A percentile compares a stretch with the other conserved stretches of the same genome.
Evolutionary conservation across 2,113 vertebrate genomes (phyloP).

Genomic region (Calonectris borealis): DNA sequence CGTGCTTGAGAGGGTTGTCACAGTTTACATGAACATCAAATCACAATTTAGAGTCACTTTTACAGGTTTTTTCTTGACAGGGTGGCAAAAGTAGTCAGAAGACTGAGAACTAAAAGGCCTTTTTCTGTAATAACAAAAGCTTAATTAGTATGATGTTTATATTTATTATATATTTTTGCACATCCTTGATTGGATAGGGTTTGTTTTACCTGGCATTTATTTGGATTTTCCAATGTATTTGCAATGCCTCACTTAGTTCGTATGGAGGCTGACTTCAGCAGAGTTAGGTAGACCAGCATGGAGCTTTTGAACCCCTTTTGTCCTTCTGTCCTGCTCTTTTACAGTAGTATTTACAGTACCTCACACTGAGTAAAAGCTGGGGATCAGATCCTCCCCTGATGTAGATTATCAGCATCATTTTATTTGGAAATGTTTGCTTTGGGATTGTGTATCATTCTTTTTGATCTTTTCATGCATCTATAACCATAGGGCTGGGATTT

Average conservation of each 20-base stretch:
- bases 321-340: background rate
- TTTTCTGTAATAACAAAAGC: background rate
- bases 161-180: background rate
- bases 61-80: background rate
- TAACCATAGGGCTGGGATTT: slow-evolving; percentile 9
- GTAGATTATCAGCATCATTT: background rate
- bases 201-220: background rate
- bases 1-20: background rate
- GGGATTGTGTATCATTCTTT: slow-evolving; percentile 8
- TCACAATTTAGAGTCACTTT: background rate
- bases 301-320: background rate
- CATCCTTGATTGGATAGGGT: background rate
- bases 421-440: slow-evolving; percentile 18
- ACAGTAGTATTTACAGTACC: background rate
- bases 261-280: background rate
- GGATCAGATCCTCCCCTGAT: background rate
- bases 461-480: slow-evolving; percentile 9
- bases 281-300: background rate
- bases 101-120: background rate
- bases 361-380: background rate
- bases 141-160: background rate
- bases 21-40: background rate
- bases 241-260: background rate
- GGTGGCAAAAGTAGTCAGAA: background rate
- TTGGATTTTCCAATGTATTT: background rate